Conservation (phyloP, 35 echinoderm and acorn worm genomes). For the Patiria miniata region DNA sequence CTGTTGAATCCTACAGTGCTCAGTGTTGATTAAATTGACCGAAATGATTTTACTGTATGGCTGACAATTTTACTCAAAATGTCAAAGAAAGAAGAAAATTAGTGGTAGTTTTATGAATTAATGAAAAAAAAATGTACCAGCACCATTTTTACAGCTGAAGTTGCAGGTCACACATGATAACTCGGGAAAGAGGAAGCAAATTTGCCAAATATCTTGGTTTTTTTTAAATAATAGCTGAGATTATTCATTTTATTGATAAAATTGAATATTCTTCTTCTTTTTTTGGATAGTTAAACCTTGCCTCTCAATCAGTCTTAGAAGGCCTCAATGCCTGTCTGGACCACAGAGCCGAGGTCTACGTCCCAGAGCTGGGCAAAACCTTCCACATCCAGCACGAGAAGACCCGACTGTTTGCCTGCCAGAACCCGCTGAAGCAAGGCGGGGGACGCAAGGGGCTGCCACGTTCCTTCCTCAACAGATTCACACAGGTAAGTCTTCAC, state of each 20-base stretch:
- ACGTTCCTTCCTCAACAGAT: conserved; percentile 89
- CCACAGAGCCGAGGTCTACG: conserved; percentile 89
- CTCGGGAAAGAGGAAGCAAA: too few relatives aligned
- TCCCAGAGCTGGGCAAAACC: conserved; percentile 90
- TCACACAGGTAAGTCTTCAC: conserved; percentile 86
- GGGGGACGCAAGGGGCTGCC: conserved; percentile 94
- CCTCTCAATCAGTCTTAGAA: conserved; percentile 96
- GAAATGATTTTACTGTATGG: too few relatives aligned
- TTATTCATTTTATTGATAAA: background rate
- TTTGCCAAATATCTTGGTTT: too few relatives aligned
- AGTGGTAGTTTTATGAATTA: too few relatives aligned
- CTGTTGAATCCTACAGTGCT: too few relatives aligned
- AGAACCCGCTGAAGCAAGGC: conserved; percentile 96
- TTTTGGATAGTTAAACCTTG: conserved; percentile 83
- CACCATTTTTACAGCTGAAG: too few relatives aligned
- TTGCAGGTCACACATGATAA: too few relatives aligned
- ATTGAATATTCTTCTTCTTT: conserved; percentile 23
- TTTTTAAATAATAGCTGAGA: too few relatives aligned
- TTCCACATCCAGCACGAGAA: conserved; percentile 87
- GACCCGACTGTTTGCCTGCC: conserved; percentile 93
- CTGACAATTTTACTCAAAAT: too few relatives aligned
- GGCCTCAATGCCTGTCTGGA: conserved; percentile 98
- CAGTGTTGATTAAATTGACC: too few relatives aligned
- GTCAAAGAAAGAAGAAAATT: too few relatives aligned
- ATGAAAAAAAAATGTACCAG: too few relatives aligned